These are phyloP conservation scores for Neofelis nebulosa DNA, from an alignment of 2,113 vertebrate species.

Conservation along the genomic window DNA sequence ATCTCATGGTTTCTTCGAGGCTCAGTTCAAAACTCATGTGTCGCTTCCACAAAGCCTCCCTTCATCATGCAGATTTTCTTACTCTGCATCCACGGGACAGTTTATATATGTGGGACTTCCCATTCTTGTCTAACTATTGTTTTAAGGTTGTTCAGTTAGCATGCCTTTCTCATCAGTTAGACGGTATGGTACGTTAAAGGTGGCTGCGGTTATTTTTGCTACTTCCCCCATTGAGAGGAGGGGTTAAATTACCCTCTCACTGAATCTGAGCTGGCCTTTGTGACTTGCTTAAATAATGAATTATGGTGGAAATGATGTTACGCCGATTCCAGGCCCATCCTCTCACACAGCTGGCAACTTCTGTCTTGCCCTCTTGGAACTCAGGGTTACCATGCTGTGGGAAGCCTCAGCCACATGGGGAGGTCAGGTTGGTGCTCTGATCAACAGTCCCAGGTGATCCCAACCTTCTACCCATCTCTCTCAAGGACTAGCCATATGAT, in stretches of 20 bases:
- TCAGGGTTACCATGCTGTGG: not conserved
- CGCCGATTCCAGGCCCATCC: not conserved
- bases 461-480: not conserved
- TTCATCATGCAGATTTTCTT: not conserved
- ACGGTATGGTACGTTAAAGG: not conserved
- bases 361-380: not conserved
- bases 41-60: not conserved
- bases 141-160: not conserved
- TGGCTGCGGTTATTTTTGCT: not conserved
- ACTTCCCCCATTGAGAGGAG: not conserved
- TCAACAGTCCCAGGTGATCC: not conserved
- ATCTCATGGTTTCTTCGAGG: not conserved
- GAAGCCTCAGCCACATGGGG: not conserved
- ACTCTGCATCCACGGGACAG: not conserved
- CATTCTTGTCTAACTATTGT: not conserved
- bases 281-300: not conserved
- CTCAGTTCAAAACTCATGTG: not conserved
- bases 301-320: not conserved
- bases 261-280: not conserved
- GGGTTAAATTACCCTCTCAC: not conserved
- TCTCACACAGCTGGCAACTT: not conserved
- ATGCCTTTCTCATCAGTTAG: not conserved
- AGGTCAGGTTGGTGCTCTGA: not conserved
- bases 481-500: not conserved
- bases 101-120: not conserved